Evolutionary conservation across 2,113 vertebrate species (phyloP).

Genomic region (Apeltes quadracus): DNA sequence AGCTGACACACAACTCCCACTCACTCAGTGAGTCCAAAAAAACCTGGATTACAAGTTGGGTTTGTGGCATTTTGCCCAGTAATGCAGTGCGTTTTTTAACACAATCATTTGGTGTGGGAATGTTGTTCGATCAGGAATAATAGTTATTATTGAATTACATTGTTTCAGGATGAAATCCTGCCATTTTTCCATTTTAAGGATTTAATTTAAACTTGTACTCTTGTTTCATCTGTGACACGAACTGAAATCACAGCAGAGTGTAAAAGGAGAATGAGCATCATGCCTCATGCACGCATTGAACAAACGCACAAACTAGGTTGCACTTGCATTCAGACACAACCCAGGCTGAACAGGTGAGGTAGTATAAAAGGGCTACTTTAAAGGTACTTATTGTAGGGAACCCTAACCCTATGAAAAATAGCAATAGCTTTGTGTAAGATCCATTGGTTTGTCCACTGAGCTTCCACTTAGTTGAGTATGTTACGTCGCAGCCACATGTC

Average conservation of each 20-base stretch:
- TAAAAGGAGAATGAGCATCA: neutral
- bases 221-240: neutral
- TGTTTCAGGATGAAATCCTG: neutral
- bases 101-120: neutral
- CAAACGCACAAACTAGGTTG: too few species aligned
- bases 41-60: slow-evolving; percentile 8
- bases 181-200: neutral
- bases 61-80: neutral
- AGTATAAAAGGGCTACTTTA: too few species aligned
- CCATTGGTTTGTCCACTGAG: neutral
- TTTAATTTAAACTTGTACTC: too few species aligned
- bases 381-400: neutral
- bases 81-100: neutral
- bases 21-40: neutral
- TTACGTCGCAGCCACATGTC: neutral
- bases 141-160: neutral
- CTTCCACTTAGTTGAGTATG: too few species aligned
- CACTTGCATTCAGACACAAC: neutral
- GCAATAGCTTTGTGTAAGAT: neutral
- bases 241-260: neutral
- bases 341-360: neutral
- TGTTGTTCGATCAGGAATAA: neutral
- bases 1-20: neutral
- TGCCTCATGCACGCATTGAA: neutral
- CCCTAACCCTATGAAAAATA: too few species aligned